These are phyloP conservation scores for Serranus cabrilla DNA, from an alignment of 2,797 vertebrate species.

Conservation along the genomic window DNA sequence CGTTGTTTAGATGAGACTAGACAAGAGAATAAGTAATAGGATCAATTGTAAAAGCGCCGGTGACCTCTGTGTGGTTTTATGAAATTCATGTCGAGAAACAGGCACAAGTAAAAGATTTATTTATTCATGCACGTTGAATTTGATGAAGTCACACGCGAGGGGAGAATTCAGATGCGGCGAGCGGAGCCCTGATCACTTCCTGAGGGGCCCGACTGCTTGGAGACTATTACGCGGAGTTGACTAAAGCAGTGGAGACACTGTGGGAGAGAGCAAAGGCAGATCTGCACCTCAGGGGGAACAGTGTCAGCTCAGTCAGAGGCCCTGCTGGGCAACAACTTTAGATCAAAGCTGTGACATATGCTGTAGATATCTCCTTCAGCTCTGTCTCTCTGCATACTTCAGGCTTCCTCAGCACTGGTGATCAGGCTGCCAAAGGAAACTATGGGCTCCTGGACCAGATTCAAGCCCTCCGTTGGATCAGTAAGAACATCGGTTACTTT, in stretches of 20 bases:
- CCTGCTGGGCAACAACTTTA: constrained; percentile 53
- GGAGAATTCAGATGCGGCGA: constrained; percentile 54
- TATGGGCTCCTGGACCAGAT: constrained; percentile 99
- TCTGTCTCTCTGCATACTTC: constrained; percentile 60
- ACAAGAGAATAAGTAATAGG: constrained; percentile 58
- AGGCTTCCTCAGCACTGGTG: constrained; percentile 99
- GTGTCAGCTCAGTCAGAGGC: constrained; percentile 54
- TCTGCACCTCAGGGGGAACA: constrained; percentile 63
- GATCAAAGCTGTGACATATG: constrained; percentile 62
- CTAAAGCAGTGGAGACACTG: constrained; percentile 49
- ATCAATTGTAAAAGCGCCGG: constrained; percentile 39
- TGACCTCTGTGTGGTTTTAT: constrained; percentile 57
- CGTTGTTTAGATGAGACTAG: constrained; percentile 54
- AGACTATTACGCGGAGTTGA: constrained; percentile 48
- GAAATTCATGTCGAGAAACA: constrained; percentile 52
- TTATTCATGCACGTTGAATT: constrained; percentile 46
- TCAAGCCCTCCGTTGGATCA: constrained; percentile 95
- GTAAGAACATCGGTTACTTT: constrained; percentile 88
- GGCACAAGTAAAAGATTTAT: constrained; percentile 44
- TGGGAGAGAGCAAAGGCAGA: constrained; percentile 56
- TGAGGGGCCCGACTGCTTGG: constrained; percentile 21
- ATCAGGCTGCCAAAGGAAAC: constrained; percentile 99
- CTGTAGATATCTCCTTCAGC: constrained; percentile 48
- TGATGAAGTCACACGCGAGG: constrained; percentile 48
- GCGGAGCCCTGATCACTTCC: constrained; percentile 30